Conservation (phyloP, 2,797 vertebrate species). For the Acrossocheilus fasciatus region DNA sequence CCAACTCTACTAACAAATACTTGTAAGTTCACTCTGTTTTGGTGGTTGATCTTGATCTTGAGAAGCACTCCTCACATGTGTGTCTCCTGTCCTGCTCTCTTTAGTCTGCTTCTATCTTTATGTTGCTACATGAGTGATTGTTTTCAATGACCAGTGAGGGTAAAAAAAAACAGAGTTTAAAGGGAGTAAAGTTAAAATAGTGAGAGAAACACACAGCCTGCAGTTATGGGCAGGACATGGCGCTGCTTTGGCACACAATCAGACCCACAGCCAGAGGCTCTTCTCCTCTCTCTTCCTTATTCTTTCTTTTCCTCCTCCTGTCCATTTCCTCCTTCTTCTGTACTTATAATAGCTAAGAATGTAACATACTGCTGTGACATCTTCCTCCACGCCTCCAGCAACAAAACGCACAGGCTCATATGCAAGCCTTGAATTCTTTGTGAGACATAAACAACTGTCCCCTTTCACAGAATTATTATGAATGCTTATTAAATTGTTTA, state of each 20-base stretch:
- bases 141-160: constrained; percentile 6
- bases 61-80: neutral
- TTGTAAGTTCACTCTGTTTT: constrained; percentile 20
- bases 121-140: neutral
- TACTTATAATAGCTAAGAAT: constrained; percentile 17
- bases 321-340: neutral
- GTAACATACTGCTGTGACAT: neutral
- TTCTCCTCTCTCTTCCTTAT: neutral
- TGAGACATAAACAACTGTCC: neutral
- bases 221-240: constrained; percentile 35
- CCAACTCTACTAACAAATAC: neutral
- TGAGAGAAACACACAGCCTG: constrained; percentile 45
- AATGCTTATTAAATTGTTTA: neutral
- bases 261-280: neutral
- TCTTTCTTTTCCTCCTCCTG: constrained; percentile 2
- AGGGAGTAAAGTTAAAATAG: constrained; percentile 32
- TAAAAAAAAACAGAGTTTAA: neutral
- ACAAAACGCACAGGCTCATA: neutral
- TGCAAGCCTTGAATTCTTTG: neutral
- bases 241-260: constrained; percentile 30
- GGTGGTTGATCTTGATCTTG: neutral
- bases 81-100: neutral
- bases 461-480: neutral
- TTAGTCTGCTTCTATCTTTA: constrained; percentile 6
- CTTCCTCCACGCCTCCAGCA: constrained; percentile 7